Evolutionary conservation across 1,140 invertebrate species (phyloP).

Genomic region (Ridgeia piscesae): DNA sequence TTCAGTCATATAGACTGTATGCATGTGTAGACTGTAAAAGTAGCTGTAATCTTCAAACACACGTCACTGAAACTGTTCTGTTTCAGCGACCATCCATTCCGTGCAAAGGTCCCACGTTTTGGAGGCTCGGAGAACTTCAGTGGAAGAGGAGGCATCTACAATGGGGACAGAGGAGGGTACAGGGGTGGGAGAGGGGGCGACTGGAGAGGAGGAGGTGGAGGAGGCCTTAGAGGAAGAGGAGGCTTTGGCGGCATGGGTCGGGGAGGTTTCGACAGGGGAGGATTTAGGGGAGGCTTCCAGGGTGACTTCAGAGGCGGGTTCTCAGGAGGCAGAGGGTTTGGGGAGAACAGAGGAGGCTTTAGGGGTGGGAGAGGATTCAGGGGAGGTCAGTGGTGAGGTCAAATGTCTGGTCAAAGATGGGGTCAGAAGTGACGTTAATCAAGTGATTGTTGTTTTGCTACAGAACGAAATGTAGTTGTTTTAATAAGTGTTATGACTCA

Average conservation of each 20-base stretch:
- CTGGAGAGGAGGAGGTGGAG: too few relatives aligned
- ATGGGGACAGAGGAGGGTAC: slow-evolving; percentile 15
- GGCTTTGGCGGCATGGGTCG: not conserved
- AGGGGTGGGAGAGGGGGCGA: slow-evolving; percentile 1
- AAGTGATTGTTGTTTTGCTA: not conserved
- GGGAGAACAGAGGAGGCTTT: slow-evolving; percentile 8
- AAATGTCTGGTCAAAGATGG: not conserved
- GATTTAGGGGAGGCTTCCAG: not conserved
- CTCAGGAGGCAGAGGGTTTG: not conserved
- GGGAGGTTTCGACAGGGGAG: slow-evolving; percentile 15
- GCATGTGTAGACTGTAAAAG: too few relatives aligned
- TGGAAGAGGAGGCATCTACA: slow-evolving; percentile 16
- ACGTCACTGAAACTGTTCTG: too few relatives aligned
- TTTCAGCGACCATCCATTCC: not conserved
- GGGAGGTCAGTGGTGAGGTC: not conserved
- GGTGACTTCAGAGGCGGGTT: not conserved
- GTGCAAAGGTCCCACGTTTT: not conserved
- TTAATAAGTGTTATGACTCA: not conserved
- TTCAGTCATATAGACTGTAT: too few relatives aligned
- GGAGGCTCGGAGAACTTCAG: not conserved
- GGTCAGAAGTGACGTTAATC: not conserved
- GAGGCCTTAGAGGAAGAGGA: slow-evolving; percentile 7
- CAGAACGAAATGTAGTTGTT: not conserved
- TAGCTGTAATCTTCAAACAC: too few relatives aligned
- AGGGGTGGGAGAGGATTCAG: not conserved